Base-by-base conservation (phyloP, 2,113 vertebrate species). In the Pygoscelis antarcticus region DNA sequence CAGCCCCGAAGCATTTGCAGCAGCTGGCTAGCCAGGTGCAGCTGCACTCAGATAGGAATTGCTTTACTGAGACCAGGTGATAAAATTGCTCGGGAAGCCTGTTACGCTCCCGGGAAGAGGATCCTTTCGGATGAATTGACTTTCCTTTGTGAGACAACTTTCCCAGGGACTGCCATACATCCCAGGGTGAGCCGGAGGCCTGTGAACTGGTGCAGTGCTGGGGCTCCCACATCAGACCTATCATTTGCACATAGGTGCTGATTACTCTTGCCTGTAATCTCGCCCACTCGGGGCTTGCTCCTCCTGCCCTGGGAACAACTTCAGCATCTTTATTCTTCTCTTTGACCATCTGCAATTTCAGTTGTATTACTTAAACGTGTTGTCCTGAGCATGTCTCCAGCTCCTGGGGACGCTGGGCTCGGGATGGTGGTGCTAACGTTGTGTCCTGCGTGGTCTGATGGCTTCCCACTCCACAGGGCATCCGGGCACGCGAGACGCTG, bases 401-500 rank as follows among this genome's bases (percentile, higher is more conserved):
- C 76, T 86, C 42, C 69, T 52, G 44, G 32, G 34, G 17, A 40
- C 2, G 7, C 58, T 49, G 57, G 14, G 34, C 25, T 5, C 34
- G n/a, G 32, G 34, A 6, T 54, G 71, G 49, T 17, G 34, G 16
- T 36, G 46, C 15, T 10, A 5, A 4, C 0, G 1, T 17, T 51
- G 58, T 54, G 49, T 23, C n/a, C 9, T 34, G 13, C 0, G 1
- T 6, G 65, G 16, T 13, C 83, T 83, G 76, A 89, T 3, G 14
- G 2, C 2, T 61, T 71, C 29, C 38, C 7, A 62, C 34, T 65
- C 51, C 81, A 1, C 94, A 99, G 99, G 99, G 99, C 30, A 99
- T 99, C 90, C 99, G 99, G 54, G 99, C 99, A 2, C 98, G 99
- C 5, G 99, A 99, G 97, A 98, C 96, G 0, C 97, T 99, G 16